Conservation (phyloP, 2,888 invertebrate species). For the Drosophila paramelanica region DNA sequence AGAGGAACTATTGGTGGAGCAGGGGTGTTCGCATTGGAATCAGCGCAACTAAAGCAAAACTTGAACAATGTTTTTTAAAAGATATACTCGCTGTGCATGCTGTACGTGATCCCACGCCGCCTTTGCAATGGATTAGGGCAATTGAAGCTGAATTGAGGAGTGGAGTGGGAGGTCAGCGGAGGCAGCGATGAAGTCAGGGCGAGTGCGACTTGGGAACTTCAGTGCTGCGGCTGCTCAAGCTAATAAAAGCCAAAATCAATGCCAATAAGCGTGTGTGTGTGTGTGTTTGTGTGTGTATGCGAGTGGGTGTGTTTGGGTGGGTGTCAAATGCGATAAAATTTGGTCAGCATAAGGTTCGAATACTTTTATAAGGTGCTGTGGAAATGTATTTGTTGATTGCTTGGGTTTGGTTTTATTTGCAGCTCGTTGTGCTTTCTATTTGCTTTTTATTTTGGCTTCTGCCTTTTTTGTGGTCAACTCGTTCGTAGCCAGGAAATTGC, state of each 20-base stretch:
- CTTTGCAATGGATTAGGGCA: slow-evolving; percentile 75
- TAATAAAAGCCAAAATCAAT: slow-evolving; percentile 81
- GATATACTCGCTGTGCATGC: slow-evolving; percentile 72
- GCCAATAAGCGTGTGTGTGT: slow-evolving; percentile 45
- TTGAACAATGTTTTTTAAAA: slow-evolving; percentile 80
- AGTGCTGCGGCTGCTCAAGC: slow-evolving; percentile 54
- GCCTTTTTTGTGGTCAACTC: slow-evolving; percentile 77
- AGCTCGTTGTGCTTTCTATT: slow-evolving; percentile 58
- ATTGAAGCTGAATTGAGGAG: slow-evolving; percentile 67
- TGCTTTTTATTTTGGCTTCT: slow-evolving; percentile 51
- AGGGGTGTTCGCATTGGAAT: background rate
- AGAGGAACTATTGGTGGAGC: background rate
- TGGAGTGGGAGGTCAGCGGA: slow-evolving; percentile 1
- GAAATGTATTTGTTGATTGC: slow-evolving; percentile 79
- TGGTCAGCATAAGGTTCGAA: slow-evolving; percentile 80
- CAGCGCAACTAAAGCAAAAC: slow-evolving; percentile 65
- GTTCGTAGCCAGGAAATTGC: slow-evolving; percentile 76
- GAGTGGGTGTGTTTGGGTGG: slow-evolving; percentile 31
- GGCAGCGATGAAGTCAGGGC: slow-evolving; percentile 55
- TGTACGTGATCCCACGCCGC: slow-evolving; percentile 75
- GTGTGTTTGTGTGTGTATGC: slow-evolving; percentile 6
- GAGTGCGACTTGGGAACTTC: slow-evolving; percentile 54
- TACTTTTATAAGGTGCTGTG: slow-evolving; percentile 81
- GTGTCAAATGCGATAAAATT: slow-evolving; percentile 78
- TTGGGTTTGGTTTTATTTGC: slow-evolving; percentile 75